Evolutionary conservation across 2,113 vertebrate species (phyloP), one percentile per base, ranked within the genome.

Genomic region (Oreochromis niloticus): DNA sequence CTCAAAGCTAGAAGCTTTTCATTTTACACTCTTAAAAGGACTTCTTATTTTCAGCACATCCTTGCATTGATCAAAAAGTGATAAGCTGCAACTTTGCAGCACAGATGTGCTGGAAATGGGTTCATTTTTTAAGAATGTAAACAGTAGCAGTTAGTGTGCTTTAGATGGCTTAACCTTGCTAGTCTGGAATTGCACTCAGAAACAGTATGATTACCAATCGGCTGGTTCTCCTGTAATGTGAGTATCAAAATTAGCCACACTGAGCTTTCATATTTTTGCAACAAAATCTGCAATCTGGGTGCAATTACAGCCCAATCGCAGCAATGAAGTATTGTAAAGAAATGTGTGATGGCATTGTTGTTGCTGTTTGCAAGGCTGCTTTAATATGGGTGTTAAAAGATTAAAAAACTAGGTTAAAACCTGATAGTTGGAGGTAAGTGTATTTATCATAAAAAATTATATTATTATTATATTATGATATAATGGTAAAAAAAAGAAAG

Each of bases 171-270:
- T 34, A 89, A 61, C n/a, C 11, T 36, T 11, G 52, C 89, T 92
- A 82, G 63, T 54, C 94, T 94, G 95, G 85, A 95, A 94, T 95
- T 95, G 93, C 93, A 95, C 91, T 93, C 50, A 13, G 39, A 81
- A 30, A 43, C 34, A 3, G 17, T 30, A 63, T 61, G 7, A 83
- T 73, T 68, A n/a, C 9, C 71, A 34, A 61, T 75, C 39, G 27
- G 19, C 48, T 83, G 48, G 46, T 59, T 41, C 7, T 55, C 63
- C 5, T 30, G 36, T 78, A 57, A 36, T 43, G 3, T 6, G 3
- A 43, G 13, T 27, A 12, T 83, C 9, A 73, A 82, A 71, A 84
- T 63, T 7, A 86, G 32, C 32, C 7, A 50, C 39, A 55, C 55
- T 1, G 16, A 22, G 10, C 8, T 57, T 73, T 3, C 32, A 50